Base-by-base conservation (phyloP, 2,113 vertebrate species). In the Formicarius rufipectus region DNA sequence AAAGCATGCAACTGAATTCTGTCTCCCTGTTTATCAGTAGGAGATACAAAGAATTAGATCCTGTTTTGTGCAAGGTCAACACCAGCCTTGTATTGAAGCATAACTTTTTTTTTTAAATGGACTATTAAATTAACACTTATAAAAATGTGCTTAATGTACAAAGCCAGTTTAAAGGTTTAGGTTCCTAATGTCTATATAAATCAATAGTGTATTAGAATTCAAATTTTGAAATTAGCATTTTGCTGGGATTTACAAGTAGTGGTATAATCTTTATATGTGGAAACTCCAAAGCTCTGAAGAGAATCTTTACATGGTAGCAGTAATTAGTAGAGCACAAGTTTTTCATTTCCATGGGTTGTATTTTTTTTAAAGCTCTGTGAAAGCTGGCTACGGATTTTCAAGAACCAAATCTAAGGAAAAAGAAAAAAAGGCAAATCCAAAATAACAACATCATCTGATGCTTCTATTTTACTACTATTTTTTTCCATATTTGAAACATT, bases 401-500 rank as follows among this genome's bases (percentile, higher is more conserved):
- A 93, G 67, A 94, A 96, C 87, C 95, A 97, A 95, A 96, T 94
- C 80, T 67, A 95, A 93, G 72, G 62, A 79, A 87, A 56, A n/a
- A 27, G n/a, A n/a, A 44, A 58, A 77, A 91, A 94, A 87, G 59
- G 35, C 92, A 96, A 84, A 91, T 96, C 87, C 83, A 78, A 96
- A 95, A 96, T 73, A 90, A 67, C 71, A 89, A 72, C 71, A 82
- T 81, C 63, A 85, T 67, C 82, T 80, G 77, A 95, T 95, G 86
- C 91, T 97, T 97, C 91, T 93, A 92, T 96, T 97, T 97, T 94
- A 73, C 84, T 93, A 96, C 69, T 94, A 89, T 95, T 91, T 94
- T 93, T 45, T 94, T 96, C 91, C 87, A 3, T 94, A 87, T 95
- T 91, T 97, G 95, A 95, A 94, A 92, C 89, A 93, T 96, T 96